Base-by-base conservation (phyloP, 2,888 invertebrate genomes). In the Creontiades dilutus region DNA sequence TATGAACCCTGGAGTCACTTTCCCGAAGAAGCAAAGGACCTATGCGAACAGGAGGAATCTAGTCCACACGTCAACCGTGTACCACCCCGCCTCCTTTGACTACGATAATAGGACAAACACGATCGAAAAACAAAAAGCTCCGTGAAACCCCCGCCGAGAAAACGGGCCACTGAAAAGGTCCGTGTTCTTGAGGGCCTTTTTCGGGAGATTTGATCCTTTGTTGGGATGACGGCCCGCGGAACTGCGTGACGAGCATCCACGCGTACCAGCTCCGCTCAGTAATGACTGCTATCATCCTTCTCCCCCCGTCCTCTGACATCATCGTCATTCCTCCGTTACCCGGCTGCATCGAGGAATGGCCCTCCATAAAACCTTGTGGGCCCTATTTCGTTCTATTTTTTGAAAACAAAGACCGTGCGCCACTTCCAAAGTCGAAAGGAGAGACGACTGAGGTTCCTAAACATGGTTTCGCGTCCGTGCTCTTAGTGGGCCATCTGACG, bases 221-320 rank as follows among this genome's bases (percentile, higher is more conserved):
- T 68, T 68, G 68, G 7, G 68, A 68, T 68, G 68, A 68, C 23
- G 23, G 68, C 68, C 27, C 9, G 68, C 68, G 27, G 68, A 68
- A 23, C 68, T 47, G 78, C 78, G 78, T 78, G 78, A 78, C 78
- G 78, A 47, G 78, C 78, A 78, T 78, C 78, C 78, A 78, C 78
- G 78, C 78, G 78, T 47, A 78, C 78, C 78, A 57, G 57, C 57
- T 16, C 57, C 13, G 19, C 78, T 78, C 47, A 14, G 47, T 78
- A 78, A 78, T 78, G 78, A 78, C 78, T 78, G 46, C 78, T 46
- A 78, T 78, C 78, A 78, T 37, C 78, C 78, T 19, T 23, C n/a
- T n/a, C 13, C 23, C 13, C 19, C 23, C 68, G 12, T 23, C 19
- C 68, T 23, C 68, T 27, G 68, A 68, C 68, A 68, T 68, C 68